Evolutionary conservation across 2,113 vertebrate species (phyloP), one percentile per base, ranked within the genome.

Genomic region (Callipepla squamata): DNA sequence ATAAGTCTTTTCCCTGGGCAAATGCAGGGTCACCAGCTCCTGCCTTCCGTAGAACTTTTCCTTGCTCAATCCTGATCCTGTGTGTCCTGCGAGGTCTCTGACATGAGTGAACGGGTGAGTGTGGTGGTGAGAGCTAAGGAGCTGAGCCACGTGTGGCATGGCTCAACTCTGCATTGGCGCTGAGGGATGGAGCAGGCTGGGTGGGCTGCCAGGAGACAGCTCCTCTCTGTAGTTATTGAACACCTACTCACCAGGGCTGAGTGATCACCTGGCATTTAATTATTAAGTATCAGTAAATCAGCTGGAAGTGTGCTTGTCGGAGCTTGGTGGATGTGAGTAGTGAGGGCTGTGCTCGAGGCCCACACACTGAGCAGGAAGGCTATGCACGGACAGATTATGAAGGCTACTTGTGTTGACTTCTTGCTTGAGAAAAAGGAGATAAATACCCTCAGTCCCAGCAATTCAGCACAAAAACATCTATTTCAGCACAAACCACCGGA

Each of bases 211-310:
- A 88, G 93, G 93, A 70, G 26, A 76, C 72, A 50, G 44, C 32
- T 88, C 30, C 69, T 78, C 38, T 92, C 85, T 79, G 82, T 50
- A 83, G 5, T 72, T 92, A 55, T 28, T 79, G 82, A 81, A 40
- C 61, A 59, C 47, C 85, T 87, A 72, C 69, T 90, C 82, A 84
- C 32, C 28, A 87, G 80, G 66, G 51, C 77, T 84, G 73, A 92
- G 72, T 69, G 83, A 90, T 92, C 62, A 8, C 14, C 79, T 90
- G 36, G 36, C 62, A 68, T 86, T 96, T 92, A 94, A 96, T 88
- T 92, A 93, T 91, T 90, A 93, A 96, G 83, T 88, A 93, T 14
- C 92, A 86, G 58, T 94, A 88, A 92, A 96, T 96, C 92, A 94
- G 11, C 44, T 88, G 69, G 69, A 88, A 88, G 30, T 23, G 44